Evolutionary conservation across 2,797 vertebrate species (phyloP).

Genomic region (Micromesistius poutassou): DNA sequence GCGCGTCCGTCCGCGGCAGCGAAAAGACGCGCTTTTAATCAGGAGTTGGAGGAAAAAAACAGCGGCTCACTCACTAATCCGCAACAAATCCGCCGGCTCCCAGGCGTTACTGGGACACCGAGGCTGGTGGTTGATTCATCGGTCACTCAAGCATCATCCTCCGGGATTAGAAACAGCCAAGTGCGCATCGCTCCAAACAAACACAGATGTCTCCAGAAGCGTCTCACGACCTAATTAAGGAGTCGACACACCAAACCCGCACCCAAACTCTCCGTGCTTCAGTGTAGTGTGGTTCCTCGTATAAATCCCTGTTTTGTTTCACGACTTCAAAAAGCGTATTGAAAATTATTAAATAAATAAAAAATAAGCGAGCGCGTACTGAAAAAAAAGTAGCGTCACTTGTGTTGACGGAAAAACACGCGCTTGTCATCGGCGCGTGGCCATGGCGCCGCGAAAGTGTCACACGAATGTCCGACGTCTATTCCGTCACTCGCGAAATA

Average conservation of each 20-base stretch:
- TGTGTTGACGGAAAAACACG: background rate
- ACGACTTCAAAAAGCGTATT: background rate
- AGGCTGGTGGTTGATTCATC: slow-evolving; percentile 56
- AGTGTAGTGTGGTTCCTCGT: background rate
- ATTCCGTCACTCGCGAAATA: background rate
- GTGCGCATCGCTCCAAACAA: slow-evolving; percentile 29
- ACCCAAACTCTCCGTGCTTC: too few relatives aligned
- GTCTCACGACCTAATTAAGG: background rate
- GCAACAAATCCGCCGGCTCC: slow-evolving; percentile 66
- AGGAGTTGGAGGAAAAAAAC: slow-evolving; percentile 67
- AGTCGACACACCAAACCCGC: background rate
- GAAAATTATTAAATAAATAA: too few relatives aligned
- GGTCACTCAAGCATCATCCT: slow-evolving; percentile 64
- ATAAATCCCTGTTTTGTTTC: background rate
- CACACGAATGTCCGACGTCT: too few relatives aligned
- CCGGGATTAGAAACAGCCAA: slow-evolving; percentile 22
- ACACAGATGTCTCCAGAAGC: background rate
- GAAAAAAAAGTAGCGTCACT: background rate
- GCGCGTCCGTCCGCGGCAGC: background rate
- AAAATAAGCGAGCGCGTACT: too few relatives aligned
- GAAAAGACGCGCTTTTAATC: slow-evolving; percentile 34
- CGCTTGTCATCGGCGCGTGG: too few relatives aligned
- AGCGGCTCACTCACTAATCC: slow-evolving; percentile 75
- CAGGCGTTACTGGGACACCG: slow-evolving; percentile 57
- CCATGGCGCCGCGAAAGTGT: too few relatives aligned